Evolutionary conservation across 2,888 invertebrate genomes (phyloP).

Genomic region (Punctoribates punctum): DNA sequence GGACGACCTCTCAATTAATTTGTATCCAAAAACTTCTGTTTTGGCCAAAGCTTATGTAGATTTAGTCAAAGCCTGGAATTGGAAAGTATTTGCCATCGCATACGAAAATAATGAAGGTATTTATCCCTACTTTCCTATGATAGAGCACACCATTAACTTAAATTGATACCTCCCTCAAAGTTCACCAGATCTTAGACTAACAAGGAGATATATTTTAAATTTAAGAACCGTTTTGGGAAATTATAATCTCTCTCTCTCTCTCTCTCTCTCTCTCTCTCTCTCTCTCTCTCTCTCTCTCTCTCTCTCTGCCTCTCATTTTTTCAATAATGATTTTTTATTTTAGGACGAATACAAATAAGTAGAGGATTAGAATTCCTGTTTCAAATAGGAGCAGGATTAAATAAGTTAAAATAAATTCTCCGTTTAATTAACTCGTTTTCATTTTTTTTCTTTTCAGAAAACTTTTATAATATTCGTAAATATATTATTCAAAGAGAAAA

Average conservation of each 20-base stretch:
- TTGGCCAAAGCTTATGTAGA: conserved; percentile 62
- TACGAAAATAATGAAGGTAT: conserved; percentile 76
- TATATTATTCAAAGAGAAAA: not conserved
- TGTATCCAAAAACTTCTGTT: conserved; percentile 66
- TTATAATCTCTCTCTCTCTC: too few species aligned
- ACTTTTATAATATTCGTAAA: not conserved
- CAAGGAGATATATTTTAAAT: too few species aligned
- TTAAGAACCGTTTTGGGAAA: too few species aligned
- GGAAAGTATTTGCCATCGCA: conserved; percentile 80
- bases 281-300: too few species aligned
- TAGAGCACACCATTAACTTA: not conserved
- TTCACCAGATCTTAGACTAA: too few species aligned
- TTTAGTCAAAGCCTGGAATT: conserved; percentile 69
- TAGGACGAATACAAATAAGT: too few species aligned
- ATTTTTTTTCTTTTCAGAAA: not conserved
- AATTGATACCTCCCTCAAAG: not conserved
- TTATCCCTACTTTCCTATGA: not conserved
- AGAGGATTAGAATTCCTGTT: too few species aligned
- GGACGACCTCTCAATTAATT: conserved; percentile 80
- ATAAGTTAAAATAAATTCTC: too few species aligned
- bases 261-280: too few species aligned
- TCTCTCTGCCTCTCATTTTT: too few species aligned
- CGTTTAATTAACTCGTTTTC: too few species aligned
- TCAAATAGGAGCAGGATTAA: not conserved
- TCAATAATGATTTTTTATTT: too few species aligned